Percentiles rank a stretch among this genome's conserved stretches.
These are phyloP conservation scores for Paracanthobrama guichenoti DNA, from an alignment of 2,113 vertebrate genomes.

Conservation along the genomic window DNA sequence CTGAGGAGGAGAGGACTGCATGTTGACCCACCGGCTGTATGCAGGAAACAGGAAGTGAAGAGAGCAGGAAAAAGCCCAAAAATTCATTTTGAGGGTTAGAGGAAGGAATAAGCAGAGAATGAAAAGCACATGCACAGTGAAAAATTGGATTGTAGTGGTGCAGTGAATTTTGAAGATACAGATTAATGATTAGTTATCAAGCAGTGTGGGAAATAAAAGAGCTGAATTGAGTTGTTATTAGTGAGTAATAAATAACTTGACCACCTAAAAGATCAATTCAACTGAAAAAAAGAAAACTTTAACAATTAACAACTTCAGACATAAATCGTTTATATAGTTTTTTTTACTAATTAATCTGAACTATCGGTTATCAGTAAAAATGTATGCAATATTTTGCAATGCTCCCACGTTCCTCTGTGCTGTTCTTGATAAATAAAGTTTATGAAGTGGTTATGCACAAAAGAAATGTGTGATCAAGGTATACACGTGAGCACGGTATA, in stretches of 20 bases:
- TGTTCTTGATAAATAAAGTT: not conserved
- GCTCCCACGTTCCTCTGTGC: not conserved
- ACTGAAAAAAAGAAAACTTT: not conserved
- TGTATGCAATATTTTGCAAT: not conserved
- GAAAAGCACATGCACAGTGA: conserved; percentile 23
- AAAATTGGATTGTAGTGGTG: not conserved
- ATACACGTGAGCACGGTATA: no score
- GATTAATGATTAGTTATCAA: not conserved
- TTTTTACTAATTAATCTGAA: not conserved
- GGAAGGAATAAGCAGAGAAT: conserved; percentile 1
- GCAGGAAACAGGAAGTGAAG: conserved; percentile 81
- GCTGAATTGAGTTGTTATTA: not conserved
- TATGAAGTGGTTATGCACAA: not conserved
- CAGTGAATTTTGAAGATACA: conserved; percentile 2
- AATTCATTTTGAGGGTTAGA: conserved; percentile 43
- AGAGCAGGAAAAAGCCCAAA: conserved; percentile 64
- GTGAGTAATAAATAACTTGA: not conserved
- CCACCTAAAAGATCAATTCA: not conserved
- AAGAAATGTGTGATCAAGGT: no score
- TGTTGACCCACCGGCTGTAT: conserved; percentile 92
- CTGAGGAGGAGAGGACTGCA: conserved; percentile 94
- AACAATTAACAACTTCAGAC: not conserved
- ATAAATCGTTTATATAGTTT: not conserved
- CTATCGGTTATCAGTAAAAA: not conserved
- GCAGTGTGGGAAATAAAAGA: conserved; percentile 6